These are phyloP conservation scores for Pseudorhombus dupliciocellatus DNA, from an alignment of 2,113 vertebrate species.

Conservation along the genomic window DNA sequence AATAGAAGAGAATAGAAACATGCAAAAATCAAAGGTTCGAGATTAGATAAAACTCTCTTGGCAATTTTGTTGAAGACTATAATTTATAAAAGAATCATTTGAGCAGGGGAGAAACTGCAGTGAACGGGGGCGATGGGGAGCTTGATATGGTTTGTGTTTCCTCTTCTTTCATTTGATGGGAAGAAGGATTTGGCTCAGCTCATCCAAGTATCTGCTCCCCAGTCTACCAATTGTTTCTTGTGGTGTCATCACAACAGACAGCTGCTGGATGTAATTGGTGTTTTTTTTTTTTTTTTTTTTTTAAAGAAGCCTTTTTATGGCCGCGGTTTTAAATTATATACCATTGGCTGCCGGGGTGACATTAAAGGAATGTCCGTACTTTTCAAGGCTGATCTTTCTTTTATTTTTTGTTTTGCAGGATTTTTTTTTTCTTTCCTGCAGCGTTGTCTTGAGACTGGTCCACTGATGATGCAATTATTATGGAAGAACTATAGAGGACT, in stretches of 20 bases:
- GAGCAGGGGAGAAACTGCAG: neutral
- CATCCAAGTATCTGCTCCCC: neutral
- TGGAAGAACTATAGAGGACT: neutral
- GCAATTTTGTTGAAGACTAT: neutral
- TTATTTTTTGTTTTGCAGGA: neutral
- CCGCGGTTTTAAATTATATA: conserved; percentile 10
- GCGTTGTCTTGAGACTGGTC: neutral
- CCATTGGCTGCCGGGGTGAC: conserved; percentile 1
- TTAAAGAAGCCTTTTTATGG: conserved; percentile 1
- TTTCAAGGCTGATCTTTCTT: conserved; percentile 4
- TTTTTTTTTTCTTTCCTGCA: neutral
- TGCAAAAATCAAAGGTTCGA: neutral
- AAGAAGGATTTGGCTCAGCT: neutral
- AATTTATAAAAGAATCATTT: neutral
- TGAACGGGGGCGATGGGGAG: too few relatives aligned
- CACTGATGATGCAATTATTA: conserved; percentile 6
- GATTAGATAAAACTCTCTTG: neutral
- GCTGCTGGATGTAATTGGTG: neutral
- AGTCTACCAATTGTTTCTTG: conserved; percentile 3
- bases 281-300: conserved; percentile 11
- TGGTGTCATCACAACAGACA: conserved; percentile 2
- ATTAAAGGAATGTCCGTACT: neutral
- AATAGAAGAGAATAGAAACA: neutral
- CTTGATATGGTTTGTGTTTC: neutral
- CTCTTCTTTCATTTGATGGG: neutral